Evolutionary conservation across 2,113 vertebrate species (phyloP).

Genomic region (Lathamus discolor): DNA sequence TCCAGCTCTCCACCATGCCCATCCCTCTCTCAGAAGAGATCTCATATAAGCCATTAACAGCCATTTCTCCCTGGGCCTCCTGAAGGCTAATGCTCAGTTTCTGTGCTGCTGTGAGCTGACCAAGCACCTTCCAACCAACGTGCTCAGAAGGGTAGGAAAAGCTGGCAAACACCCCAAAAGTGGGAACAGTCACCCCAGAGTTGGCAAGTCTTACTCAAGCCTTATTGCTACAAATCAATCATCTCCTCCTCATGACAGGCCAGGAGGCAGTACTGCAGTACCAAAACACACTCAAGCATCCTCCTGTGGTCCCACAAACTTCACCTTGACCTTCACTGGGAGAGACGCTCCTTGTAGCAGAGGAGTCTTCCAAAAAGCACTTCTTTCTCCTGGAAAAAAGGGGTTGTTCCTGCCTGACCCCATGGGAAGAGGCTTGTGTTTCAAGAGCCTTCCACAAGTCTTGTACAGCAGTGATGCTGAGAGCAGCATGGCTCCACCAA

Average conservation of each 20-base stretch:
- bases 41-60: not conserved
- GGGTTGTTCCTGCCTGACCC: not conserved
- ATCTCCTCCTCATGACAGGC: not conserved
- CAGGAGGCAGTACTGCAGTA: not conserved
- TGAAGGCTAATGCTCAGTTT: not conserved
- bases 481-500: not conserved
- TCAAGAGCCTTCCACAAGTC: not conserved
- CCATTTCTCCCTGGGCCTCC: not conserved
- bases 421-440: not conserved
- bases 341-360: not conserved
- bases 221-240: not conserved
- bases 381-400: not conserved
- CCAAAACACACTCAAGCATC: not conserved
- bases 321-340: not conserved
- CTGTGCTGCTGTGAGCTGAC: not conserved
- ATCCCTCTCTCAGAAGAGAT: not conserved
- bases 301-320: not conserved
- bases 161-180: not conserved
- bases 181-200: not conserved
- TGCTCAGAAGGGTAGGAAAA: not conserved
- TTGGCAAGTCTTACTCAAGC: not conserved
- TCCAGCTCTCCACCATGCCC: not conserved
- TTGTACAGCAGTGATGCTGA: fast-evolving
- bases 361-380: not conserved
- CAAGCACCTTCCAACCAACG: not conserved